These are phyloP conservation scores for Cyprinus carpio DNA, from an alignment of 2,113 vertebrate genomes.

Conservation along the genomic window DNA sequence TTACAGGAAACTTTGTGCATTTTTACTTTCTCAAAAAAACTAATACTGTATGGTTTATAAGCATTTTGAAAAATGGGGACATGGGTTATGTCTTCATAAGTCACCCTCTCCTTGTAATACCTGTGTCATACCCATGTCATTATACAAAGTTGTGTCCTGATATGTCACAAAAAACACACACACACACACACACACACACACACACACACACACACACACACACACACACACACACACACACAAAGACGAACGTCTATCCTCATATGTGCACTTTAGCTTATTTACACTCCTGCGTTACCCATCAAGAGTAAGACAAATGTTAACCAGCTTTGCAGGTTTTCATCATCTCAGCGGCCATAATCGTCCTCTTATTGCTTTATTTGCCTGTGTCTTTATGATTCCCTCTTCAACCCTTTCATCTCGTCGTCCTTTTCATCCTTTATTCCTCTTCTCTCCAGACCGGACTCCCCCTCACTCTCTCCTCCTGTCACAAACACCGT, in stretches of 20 bases:
- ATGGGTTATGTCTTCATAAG: too few relatives aligned
- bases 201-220: background rate
- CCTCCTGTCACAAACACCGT: conserved; percentile 14
- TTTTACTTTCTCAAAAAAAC: too few relatives aligned
- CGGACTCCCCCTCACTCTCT: conserved; percentile 1
- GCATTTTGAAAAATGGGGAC: too few relatives aligned
- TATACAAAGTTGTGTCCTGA: too few relatives aligned
- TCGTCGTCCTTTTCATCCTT: background rate
- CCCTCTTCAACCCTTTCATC: background rate
- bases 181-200: background rate
- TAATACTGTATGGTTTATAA: too few relatives aligned
- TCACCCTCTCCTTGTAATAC: too few relatives aligned
- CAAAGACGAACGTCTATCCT: background rate
- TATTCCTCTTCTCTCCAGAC: background rate
- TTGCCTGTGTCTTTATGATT: background rate
- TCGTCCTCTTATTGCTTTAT: background rate
- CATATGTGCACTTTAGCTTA: background rate
- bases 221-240: background rate
- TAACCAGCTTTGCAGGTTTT: conserved; percentile 1
- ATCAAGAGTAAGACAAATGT: conserved; percentile 14
- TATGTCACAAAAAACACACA: too few relatives aligned
- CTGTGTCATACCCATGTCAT: too few relatives aligned
- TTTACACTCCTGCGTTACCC: background rate
- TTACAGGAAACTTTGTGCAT: too few relatives aligned
- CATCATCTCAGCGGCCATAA: conserved; percentile 11